Base-by-base conservation (phyloP, 1,140 invertebrate genomes). In the Apolygus lucorum region DNA sequence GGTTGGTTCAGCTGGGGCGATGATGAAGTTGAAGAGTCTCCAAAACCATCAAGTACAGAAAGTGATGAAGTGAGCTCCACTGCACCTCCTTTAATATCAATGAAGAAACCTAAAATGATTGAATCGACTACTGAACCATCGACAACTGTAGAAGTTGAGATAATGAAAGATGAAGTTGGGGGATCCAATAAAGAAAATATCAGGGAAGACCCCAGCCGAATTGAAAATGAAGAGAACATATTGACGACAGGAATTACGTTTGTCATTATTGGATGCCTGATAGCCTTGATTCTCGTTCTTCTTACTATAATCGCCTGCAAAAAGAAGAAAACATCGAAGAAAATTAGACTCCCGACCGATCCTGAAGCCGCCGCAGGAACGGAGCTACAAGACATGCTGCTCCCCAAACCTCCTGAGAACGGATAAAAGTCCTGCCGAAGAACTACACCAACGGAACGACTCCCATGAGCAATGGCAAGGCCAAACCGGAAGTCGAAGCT, bases 341-440 rank as follows among this genome's bases (percentile, higher is more conserved):
- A 73, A 73, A 22, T 71, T 11, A 22, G 71, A 13, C 26, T 72
- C 24, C 70, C 70, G 0, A 64, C 67, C n/a, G 73, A 73, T 24
- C 25, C 70, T n/a, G 72, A 73, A 29, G 54, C 70, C 2, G 68
- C 70, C 54, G 34, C 63, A 0, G 72, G 70, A 14, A 74, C 74
- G 21, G 74, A 75, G 68, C 22, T 75, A 59, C 74, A 74, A 68
- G 74, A 75, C 22, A 73, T 75, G 64, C 71, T 75, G 14, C 63
- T 74, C 25, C 74, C 74, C 14, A 73, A 73, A 63, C 64, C 72
- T 14, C 28, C 68, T 1, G 71, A 73, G 27, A 72, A 74, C 14
- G 74, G 27, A 59, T 69, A 2, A 73, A 71, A 64, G 42, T 72
- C 17, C 25, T 70, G 2, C 67, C 71, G 14, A 69, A 72, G 63